A percentile compares a stretch with the other conserved stretches of the same genome.
Evolutionary conservation across 2,113 vertebrate species (phyloP).

Genomic region (Pandion haliaetus): DNA sequence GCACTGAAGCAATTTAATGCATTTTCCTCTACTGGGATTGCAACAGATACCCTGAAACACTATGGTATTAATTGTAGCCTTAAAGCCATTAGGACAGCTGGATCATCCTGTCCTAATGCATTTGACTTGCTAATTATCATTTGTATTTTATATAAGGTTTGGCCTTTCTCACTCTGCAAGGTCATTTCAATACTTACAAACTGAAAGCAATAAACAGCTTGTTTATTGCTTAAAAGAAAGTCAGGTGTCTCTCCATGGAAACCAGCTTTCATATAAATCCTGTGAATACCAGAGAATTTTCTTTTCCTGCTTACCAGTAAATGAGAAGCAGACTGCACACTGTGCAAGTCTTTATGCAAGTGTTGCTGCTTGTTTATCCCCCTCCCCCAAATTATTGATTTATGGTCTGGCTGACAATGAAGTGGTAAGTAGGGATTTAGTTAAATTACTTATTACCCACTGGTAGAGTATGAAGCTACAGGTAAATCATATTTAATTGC

Average conservation of each 20-base stretch:
- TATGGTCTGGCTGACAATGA: background rate
- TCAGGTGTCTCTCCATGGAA: conserved; percentile 41
- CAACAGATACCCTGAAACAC: background rate
- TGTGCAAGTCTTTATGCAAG: background rate
- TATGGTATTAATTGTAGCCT: background rate
- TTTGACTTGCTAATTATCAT: background rate
- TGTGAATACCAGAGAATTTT: background rate
- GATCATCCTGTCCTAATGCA: background rate
- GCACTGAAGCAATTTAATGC: background rate
- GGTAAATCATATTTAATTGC: background rate
- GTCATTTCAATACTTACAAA: background rate
- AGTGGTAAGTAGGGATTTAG: background rate
- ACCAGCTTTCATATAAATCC: background rate
- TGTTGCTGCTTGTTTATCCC: background rate
- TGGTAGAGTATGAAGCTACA: background rate
- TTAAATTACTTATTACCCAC: background rate
- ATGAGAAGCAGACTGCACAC: background rate
- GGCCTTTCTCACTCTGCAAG: background rate
- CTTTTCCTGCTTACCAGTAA: background rate
- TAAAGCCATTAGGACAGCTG: background rate
- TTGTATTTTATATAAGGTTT: background rate
- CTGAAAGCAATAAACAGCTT: background rate
- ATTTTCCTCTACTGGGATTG: background rate
- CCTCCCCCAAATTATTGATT: background rate
- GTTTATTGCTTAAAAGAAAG: background rate